Evolutionary conservation across 2,888 invertebrate genomes (phyloP).

Genomic region (Atethmia centrago): DNA sequence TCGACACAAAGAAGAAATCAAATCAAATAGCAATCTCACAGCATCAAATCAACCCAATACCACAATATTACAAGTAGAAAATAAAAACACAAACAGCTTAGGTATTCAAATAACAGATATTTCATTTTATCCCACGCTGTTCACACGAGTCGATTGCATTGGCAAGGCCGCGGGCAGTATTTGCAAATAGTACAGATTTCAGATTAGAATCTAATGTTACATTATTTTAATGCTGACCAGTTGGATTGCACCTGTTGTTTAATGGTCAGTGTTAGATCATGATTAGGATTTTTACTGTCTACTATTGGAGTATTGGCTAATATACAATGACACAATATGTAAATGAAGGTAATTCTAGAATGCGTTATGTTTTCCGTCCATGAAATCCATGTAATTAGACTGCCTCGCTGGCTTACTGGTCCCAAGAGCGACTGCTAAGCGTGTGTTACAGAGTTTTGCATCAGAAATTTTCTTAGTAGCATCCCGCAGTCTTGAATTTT

Average conservation of each 20-base stretch:
- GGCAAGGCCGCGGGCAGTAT: conserved; percentile 35
- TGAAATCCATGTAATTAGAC: background rate
- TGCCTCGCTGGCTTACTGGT: background rate
- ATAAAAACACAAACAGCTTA: conserved; percentile 4
- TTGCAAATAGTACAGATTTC: conserved; percentile 18
- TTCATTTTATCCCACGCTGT: conserved; percentile 25
- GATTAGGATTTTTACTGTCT: conserved; percentile 9
- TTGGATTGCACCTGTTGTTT: conserved; percentile 12
- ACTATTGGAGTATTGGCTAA: conserved; percentile 14
- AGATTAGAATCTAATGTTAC: conserved; percentile 49
- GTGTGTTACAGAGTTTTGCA: background rate
- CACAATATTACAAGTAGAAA: conserved; percentile 2
- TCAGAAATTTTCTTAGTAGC: background rate
- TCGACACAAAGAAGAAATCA: background rate
- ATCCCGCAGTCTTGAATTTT: background rate
- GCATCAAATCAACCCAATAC: background rate
- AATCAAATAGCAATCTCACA: background rate
- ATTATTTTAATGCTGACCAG: conserved; percentile 6
- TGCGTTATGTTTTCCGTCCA: background rate
- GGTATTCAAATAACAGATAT: conserved; percentile 30
- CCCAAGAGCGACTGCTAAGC: background rate
- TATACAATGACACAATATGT: background rate
- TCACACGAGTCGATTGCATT: conserved; percentile 16
- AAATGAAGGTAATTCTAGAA: background rate
- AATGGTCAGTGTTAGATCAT: conserved; percentile 17